Evolutionary conservation across 2,797 vertebrate species (phyloP).

Genomic region (Schizopygopsis malacanthus): DNA sequence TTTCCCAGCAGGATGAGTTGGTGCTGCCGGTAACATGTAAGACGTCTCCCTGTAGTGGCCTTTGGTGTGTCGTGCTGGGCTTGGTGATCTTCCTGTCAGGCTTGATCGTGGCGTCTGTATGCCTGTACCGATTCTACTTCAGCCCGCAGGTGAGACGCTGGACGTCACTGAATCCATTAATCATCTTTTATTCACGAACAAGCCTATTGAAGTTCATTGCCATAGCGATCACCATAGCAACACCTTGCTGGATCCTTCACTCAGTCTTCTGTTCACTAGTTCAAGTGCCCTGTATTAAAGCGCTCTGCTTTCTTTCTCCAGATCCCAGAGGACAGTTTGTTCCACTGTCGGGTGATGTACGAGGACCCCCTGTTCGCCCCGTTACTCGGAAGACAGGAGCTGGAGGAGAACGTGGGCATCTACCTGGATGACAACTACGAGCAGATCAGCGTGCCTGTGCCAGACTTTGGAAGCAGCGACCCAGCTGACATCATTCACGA

Average conservation of each 20-base stretch:
- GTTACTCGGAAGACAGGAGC: slow-evolving; percentile 81
- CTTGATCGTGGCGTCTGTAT: slow-evolving; percentile 87
- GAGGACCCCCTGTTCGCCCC: slow-evolving; percentile 88
- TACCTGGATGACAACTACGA: slow-evolving; percentile 92
- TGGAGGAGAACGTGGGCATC: slow-evolving; percentile 93
- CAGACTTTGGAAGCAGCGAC: slow-evolving; percentile 89
- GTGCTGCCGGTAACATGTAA: slow-evolving; percentile 72
- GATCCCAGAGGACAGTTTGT: slow-evolving; percentile 88
- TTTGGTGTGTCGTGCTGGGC: slow-evolving; percentile 88
- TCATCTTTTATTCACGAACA: background rate
- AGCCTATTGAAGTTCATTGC: background rate
- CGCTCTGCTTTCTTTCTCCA: slow-evolving; percentile 64
- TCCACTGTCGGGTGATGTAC: slow-evolving; percentile 89
- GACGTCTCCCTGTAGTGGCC: slow-evolving; percentile 79
- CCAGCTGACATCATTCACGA: slow-evolving; percentile 95
- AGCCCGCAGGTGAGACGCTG: slow-evolving; percentile 82
- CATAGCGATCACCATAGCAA: slow-evolving; percentile 13
- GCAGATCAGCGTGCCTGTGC: slow-evolving; percentile 90
- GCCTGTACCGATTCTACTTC: slow-evolving; percentile 89
- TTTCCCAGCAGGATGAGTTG: slow-evolving; percentile 78
- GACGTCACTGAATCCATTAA: slow-evolving; percentile 6
- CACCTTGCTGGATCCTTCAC: slow-evolving; percentile 14
- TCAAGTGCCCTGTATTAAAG: slow-evolving; percentile 23
- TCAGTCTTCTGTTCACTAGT: background rate
- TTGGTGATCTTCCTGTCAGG: slow-evolving; percentile 87